phyloP scores from a whole-genome alignment of 1,140 invertebrate species.

The Diorhabda sublineata region DNA sequence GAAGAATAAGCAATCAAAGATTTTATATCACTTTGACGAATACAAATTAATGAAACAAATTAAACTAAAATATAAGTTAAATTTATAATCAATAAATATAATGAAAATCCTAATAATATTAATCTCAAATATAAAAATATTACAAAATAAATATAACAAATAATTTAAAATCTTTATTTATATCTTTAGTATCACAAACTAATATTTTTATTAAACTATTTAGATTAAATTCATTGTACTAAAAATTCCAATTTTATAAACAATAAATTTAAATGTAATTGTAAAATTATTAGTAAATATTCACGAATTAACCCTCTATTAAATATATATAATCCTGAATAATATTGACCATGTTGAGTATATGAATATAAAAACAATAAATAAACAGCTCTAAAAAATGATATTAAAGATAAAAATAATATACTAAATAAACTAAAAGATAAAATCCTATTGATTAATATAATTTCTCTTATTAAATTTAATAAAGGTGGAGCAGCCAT shows the following conservation, averaged over 20 bases:
- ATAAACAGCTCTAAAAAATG: constrained; percentile 50
- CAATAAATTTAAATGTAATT: constrained; percentile 59
- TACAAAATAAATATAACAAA: constrained; percentile 60
- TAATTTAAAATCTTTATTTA: constrained; percentile 49
- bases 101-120: constrained; percentile 45
- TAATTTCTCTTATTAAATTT: too few species aligned
- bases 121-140: constrained; percentile 43
- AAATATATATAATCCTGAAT: constrained; percentile 47
- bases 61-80: constrained; percentile 48
- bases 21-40: too few species aligned
- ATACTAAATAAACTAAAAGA: constrained; percentile 48
- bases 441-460: constrained; percentile 21
- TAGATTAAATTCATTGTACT: constrained; percentile 47
- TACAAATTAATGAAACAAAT: too few species aligned
- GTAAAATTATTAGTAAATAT: constrained; percentile 57
- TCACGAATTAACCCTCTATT: constrained; percentile 48
- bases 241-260: constrained; percentile 53
- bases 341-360: constrained; percentile 54
- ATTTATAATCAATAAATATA: constrained; percentile 50
- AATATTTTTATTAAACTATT: constrained; percentile 60
- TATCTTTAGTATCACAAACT: constrained; percentile 35
- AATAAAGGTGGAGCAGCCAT: too few species aligned
- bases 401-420: constrained; percentile 51
- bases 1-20: too few species aligned
- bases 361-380: constrained; percentile 53